Conservation (phyloP, 1,140 invertebrate species). For the Drosophila mauritiana region DNA sequence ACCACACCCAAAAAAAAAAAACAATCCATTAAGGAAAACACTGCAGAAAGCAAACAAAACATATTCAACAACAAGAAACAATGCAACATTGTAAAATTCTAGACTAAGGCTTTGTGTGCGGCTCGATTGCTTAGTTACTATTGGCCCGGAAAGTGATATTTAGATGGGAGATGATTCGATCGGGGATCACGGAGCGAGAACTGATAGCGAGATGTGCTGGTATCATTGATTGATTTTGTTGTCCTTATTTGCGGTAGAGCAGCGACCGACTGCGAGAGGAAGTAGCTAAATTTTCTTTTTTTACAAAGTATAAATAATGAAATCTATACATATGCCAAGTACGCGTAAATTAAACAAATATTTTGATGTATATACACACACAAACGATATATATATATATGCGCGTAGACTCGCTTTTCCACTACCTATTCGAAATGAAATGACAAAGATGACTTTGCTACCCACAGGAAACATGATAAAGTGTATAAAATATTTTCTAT, state of each 20-base stretch:
- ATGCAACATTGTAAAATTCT: constrained; percentile 77
- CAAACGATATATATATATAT: constrained; percentile 35
- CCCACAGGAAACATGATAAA: constrained; percentile 36
- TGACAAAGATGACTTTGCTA: constrained; percentile 13
- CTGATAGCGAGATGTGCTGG: constrained; percentile 20
- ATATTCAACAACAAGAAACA: constrained; percentile 63
- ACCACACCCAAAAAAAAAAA: constrained; percentile 9
- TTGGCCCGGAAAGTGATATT: constrained; percentile 69
- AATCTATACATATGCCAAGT: constrained; percentile 60
- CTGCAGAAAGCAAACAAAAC: constrained; percentile 43
- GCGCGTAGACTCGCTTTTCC: constrained; percentile 35
- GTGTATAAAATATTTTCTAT: constrained; percentile 66
- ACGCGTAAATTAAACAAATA: constrained; percentile 59
- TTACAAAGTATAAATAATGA: constrained; percentile 66
- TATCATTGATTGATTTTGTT: constrained; percentile 69
- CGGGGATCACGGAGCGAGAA: constrained; percentile 27
- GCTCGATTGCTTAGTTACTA: constrained; percentile 65
- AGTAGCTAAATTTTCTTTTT: constrained; percentile 78
- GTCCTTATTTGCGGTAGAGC: constrained; percentile 59
- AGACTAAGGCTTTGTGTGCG: constrained; percentile 71
- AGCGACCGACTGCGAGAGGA: constrained; percentile 36
- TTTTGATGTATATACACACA: constrained; percentile 74
- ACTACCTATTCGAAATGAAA: constrained; percentile 21
- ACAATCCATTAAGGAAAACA: constrained; percentile 14
- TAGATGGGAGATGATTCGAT: constrained; percentile 39